Evolutionary conservation across 2,113 vertebrate genomes (phyloP).

Genomic region (Corythornis vintsioides): DNA sequence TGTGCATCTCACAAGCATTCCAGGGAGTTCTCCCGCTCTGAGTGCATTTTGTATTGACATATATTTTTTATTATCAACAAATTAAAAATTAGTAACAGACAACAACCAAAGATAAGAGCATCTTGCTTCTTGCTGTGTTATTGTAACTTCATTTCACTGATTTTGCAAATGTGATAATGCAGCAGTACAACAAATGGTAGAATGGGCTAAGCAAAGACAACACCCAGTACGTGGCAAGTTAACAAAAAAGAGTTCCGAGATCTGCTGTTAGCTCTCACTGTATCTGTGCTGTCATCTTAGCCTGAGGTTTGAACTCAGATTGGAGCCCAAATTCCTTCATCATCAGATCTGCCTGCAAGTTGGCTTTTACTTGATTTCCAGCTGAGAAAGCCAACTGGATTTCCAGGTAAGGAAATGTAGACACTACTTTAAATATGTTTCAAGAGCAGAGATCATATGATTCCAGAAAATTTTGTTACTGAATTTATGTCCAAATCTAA

Average conservation of each 20-base stretch:
- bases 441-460: background rate
- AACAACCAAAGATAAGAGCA: background rate
- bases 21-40: background rate
- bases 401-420: background rate
- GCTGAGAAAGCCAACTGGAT: background rate
- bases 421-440: background rate
- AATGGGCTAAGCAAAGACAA: background rate
- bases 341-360: background rate
- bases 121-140: background rate
- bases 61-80: background rate
- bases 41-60: background rate
- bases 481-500: background rate
- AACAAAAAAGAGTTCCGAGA: background rate
- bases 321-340: background rate
- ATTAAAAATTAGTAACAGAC: background rate
- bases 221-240: background rate
- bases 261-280: background rate
- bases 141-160: background rate
- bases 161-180: background rate
- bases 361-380: background rate
- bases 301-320: background rate
- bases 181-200: rapidly evolving
- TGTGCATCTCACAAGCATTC: background rate
- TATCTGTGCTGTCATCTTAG: background rate
- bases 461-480: background rate